Evolutionary conservation across 1,140 invertebrate species (phyloP), one percentile per base, ranked within the genome.

Genomic region (Littorina saxatilis): DNA sequence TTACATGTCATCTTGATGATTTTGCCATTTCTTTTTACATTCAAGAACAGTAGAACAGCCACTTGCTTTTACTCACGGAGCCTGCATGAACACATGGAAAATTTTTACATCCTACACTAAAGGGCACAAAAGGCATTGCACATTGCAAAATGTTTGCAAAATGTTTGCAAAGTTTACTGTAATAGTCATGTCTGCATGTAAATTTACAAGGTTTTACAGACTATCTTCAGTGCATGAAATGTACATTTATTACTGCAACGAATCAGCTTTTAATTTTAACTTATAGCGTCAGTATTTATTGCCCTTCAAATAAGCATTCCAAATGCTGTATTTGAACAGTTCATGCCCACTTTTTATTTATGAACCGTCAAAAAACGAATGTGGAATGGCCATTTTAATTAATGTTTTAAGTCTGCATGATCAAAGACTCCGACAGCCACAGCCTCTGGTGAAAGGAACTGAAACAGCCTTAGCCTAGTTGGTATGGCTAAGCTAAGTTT

Each of bases 51-150:
- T 17, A 39, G 23, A 68, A 47, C 43, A 47, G n/a, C 35, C 17
- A 35, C 66, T 68, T 35, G 66, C 66, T 37, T 68, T 68, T 68
- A 47, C 43, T 17, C 5, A 47, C 43, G 17, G 17, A 15, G 32
- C 39, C 35, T 39, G 66, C 66, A 68, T 68, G 66, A 32, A 39
- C 35, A 68, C 35, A 68, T 20, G 29, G 39, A 23, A 68, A 68
- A 68, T 68, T 68, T 68, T 68, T 68, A 68, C 13, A 5, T 35
- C 13, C 35, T 68, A 35, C 66, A 35, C 2, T 35, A 23, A 13
- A 11, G 15, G 17, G 23, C 35, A 7, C 27, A 39, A 5, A 23
- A 23, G 35, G 23, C 29, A 39, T 15, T 15, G 35, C 35, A 20
- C 23, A 15, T 17, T 47, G 7, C 7, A 39, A 68, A 32, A 40